Conservation (phyloP, 2,113 vertebrate species). For the Morone chrysops region DNA sequence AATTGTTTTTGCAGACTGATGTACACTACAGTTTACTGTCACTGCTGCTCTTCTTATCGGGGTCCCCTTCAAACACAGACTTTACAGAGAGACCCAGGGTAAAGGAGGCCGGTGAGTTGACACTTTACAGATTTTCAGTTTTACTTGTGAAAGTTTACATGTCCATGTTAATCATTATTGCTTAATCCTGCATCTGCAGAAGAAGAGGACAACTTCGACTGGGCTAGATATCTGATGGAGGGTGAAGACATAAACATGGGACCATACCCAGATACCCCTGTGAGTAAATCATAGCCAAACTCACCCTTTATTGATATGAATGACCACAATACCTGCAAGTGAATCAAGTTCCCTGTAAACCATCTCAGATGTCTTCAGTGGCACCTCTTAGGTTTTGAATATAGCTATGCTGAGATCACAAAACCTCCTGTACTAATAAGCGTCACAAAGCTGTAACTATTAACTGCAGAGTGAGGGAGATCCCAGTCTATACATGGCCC, state of each 20-base stretch:
- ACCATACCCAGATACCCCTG: conserved; percentile 89
- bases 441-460: conserved; percentile 5
- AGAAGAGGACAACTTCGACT: conserved; percentile 92
- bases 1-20: conserved; percentile 76
- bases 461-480: neutral
- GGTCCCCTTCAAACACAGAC: conserved; percentile 91
- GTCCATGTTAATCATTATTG: neutral
- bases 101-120: conserved; percentile 80
- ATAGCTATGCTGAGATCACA: neutral
- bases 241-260: conserved; percentile 91
- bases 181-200: conserved; percentile 74
- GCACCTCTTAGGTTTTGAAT: too few species aligned
- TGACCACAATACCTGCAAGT: too few species aligned
- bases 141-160: neutral
- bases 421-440: neutral
- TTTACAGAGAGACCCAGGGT: conserved; percentile 91
- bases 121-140: neutral
- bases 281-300: conserved; percentile 81
- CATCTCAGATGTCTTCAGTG: neutral
- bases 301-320: too few species aligned
- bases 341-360: too few species aligned
- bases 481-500: neutral
- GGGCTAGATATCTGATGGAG: conserved; percentile 94
- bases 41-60: conserved; percentile 92
- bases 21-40: conserved; percentile 91